Percentiles rank a stretch among this genome's conserved stretches.
phyloP scores from a whole-genome alignment of 1,140 invertebrate genomes.

The Caenorhabditis inopinata region DNA sequence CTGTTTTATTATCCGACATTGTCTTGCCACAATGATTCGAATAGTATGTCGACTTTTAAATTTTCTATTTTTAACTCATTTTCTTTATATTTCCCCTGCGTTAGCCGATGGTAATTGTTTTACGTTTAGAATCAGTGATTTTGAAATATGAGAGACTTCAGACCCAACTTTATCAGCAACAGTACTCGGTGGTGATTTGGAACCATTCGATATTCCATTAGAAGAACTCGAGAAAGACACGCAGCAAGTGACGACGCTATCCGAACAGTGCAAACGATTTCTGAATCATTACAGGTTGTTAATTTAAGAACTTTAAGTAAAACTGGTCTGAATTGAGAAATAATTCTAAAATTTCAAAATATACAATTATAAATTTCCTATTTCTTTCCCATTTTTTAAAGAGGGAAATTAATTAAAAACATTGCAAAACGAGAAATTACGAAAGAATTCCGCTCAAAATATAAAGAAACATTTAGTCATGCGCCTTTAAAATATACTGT shows the following conservation, averaged over 20 bases:
- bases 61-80: no score
- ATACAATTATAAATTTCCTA: no score
- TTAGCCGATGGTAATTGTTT: neutral
- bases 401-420: no score
- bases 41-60: neutral
- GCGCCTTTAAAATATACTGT: no score
- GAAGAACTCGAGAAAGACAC: constrained; percentile 53
- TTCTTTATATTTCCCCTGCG: neutral
- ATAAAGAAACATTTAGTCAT: no score
- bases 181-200: constrained; percentile 27
- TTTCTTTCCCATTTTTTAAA: no score
- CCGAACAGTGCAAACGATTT: constrained; percentile 51
- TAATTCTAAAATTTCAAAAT: constrained; percentile 12
- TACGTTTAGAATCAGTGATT: no score
- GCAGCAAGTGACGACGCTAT: constrained; percentile 51
- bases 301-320: neutral
- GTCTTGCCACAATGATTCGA: neutral
- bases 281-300: constrained; percentile 51
- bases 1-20: neutral
- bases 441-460: no score
- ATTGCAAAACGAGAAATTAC: no score
- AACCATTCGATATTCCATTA: constrained; percentile 54
- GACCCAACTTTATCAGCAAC: neutral
- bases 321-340: no score
- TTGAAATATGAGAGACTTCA: no score